These are phyloP conservation scores for Andrena fulva DNA, from an alignment of 2,888 invertebrate genomes.

Conservation along the genomic window DNA sequence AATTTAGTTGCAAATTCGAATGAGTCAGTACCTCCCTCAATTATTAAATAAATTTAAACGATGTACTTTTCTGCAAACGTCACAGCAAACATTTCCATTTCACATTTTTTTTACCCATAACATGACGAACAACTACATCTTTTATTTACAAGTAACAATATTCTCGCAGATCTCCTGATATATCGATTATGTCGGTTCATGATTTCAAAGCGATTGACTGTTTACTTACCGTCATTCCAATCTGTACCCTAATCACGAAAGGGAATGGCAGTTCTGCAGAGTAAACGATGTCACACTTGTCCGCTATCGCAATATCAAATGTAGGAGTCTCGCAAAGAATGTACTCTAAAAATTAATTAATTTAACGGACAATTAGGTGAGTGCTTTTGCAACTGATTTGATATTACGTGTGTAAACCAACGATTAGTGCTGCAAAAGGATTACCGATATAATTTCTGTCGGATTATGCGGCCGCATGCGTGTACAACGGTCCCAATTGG, in stretches of 20 bases:
- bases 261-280: background rate
- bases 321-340: no score
- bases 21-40: no score
- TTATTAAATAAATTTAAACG: no score
- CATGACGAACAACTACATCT: no score
- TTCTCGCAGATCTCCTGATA: background rate
- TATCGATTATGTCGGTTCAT: constrained; percentile 1
- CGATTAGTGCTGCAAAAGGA: constrained; percentile 1
- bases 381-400: background rate
- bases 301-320: background rate
- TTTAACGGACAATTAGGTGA: background rate
- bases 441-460: constrained; percentile 1
- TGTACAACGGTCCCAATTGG: background rate
- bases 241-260: constrained; percentile 1
- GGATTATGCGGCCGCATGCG: background rate
- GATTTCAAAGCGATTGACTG: background rate
- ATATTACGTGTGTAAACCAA: background rate
- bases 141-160: background rate
- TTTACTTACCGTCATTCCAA: background rate
- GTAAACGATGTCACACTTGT: background rate
- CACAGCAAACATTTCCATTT: no score
- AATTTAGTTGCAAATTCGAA: no score
- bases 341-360: background rate
- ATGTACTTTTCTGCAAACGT: no score
- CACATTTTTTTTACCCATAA: no score